Evolutionary conservation across 1,140 invertebrate species (phyloP).

Genomic region (Nasonia vitripennis): DNA sequence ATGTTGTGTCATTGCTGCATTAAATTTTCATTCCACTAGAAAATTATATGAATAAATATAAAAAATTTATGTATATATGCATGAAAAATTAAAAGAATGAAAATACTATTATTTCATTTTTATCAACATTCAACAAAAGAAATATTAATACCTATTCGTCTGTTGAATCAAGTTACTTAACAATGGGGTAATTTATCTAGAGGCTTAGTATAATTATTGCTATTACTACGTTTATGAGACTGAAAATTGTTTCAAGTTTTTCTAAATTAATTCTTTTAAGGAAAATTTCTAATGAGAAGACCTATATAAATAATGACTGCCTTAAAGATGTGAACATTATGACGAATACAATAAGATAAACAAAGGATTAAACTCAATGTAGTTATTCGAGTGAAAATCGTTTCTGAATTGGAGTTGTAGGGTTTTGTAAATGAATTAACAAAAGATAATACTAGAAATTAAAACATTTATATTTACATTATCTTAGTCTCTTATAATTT

Average conservation of each 20-base stretch:
- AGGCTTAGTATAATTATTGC: too few relatives aligned
- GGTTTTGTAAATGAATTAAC: conserved; percentile 11
- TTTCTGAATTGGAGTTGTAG: background rate
- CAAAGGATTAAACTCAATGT: background rate
- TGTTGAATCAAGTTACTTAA: too few relatives aligned
- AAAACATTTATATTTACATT: conserved; percentile 40
- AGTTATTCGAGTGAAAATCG: background rate
- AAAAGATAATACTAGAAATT: conserved; percentile 2
- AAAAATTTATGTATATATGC: background rate
- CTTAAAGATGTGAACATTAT: background rate
- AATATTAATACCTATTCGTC: background rate
- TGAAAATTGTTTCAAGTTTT: background rate
- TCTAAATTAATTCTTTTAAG: background rate
- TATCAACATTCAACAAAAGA: background rate
- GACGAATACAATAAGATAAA: background rate
- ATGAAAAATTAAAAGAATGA: background rate
- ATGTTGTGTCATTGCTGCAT: background rate
- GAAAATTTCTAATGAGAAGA: background rate
- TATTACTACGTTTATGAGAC: background rate
- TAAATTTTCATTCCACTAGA: background rate
- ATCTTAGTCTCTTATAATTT: conserved; percentile 23
- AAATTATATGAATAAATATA: background rate
- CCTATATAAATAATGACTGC: conserved; percentile 5
- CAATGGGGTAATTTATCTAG: too few relatives aligned
- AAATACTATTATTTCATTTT: background rate